Percentiles rank a stretch among this genome's conserved stretches.
Evolutionary conservation across 2,113 vertebrate genomes (phyloP).

Genomic region (Balaenoptera acutorostrata): DNA sequence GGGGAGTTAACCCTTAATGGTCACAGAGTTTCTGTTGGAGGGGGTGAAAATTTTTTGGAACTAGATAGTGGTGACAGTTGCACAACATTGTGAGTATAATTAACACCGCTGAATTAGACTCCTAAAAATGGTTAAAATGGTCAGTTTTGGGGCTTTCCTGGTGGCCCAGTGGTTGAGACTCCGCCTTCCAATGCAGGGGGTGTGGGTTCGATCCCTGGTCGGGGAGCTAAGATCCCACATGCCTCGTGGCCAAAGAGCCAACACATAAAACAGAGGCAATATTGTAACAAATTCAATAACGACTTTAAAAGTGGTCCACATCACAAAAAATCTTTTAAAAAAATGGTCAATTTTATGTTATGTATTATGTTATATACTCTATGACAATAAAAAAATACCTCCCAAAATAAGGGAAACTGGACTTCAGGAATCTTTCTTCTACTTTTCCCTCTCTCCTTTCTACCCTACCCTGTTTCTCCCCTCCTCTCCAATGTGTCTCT

Average conservation of each 20-base stretch:
- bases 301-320: background rate
- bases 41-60: background rate
- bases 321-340: too few species aligned
- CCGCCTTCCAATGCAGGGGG: too few species aligned
- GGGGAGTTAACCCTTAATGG: background rate
- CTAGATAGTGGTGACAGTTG: background rate
- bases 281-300: too few species aligned
- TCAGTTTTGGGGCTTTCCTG: background rate
- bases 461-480: fast-evolving
- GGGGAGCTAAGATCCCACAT: too few species aligned
- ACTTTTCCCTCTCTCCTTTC: background rate
- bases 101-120: background rate
- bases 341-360: background rate
- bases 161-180: too few species aligned
- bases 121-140: background rate
- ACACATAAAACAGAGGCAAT: too few species aligned
- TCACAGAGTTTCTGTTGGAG: background rate
- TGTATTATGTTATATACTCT: background rate
- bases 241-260: too few species aligned
- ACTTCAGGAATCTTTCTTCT: background rate
- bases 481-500: background rate
- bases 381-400: background rate
- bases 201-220: too few species aligned
- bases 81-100: background rate
- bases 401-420: background rate